Percentiles rank a stretch among this genome's conserved stretches.
Conservation (phyloP, 2,888 invertebrate species). For the Scaptomyza polygonia region DNA sequence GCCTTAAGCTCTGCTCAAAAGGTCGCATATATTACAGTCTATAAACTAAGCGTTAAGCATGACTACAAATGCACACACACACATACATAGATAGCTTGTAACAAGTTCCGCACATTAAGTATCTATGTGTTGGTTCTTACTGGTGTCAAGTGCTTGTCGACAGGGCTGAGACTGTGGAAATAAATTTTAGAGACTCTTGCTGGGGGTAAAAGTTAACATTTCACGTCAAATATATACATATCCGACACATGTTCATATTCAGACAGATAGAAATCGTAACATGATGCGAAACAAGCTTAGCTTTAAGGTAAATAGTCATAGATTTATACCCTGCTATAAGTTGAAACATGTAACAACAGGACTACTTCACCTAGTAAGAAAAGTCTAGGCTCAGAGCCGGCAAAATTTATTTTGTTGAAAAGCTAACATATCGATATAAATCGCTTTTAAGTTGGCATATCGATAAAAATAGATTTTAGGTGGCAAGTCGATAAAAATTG, state of each 20-base stretch:
- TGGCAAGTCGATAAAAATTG: too few species aligned
- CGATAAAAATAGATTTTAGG: too few species aligned
- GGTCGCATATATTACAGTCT: constrained; percentile 61
- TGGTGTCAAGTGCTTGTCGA: constrained; percentile 72
- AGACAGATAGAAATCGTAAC: constrained; percentile 13
- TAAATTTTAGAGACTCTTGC: background rate
- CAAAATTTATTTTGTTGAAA: too few species aligned
- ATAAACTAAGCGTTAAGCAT: constrained; percentile 63
- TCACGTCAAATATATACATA: constrained; percentile 25
- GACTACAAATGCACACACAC: constrained; percentile 37
- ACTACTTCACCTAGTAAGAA: background rate
- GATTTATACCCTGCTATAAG: background rate
- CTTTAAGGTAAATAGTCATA: constrained; percentile 3
- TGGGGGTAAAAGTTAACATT: background rate
- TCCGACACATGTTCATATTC: constrained; percentile 14
- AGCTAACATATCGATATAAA: too few species aligned
- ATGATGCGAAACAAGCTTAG: background rate
- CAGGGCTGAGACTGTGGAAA: constrained; percentile 53
- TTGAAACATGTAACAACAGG: background rate
- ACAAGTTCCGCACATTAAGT: constrained; percentile 48
- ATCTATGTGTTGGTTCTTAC: constrained; percentile 55
- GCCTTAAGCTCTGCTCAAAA: constrained; percentile 46
- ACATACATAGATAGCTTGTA: constrained; percentile 6
- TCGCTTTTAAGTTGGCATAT: too few species aligned
- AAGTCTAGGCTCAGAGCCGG: too few species aligned